A percentile compares a stretch with the other conserved stretches of the same genome.
These are phyloP conservation scores for Zygothrica quintamaculata DNA, from an alignment of 2,888 invertebrate species.

Conservation along the genomic window DNA sequence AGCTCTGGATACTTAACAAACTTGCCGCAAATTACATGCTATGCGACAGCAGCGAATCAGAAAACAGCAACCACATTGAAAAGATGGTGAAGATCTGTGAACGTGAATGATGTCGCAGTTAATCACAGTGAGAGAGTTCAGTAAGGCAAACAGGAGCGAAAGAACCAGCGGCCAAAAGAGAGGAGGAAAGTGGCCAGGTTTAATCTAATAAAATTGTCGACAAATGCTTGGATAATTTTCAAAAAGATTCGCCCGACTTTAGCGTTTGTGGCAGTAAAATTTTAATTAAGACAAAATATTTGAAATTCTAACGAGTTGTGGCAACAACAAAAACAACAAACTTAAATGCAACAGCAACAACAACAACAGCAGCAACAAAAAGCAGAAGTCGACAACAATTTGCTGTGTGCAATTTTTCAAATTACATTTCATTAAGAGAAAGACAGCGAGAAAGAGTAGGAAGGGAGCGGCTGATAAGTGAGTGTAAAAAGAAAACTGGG, in stretches of 20 bases:
- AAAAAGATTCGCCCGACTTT: slow-evolving; percentile 69
- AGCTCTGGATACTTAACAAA: slow-evolving; percentile 35
- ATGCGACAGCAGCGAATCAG: slow-evolving; percentile 34
- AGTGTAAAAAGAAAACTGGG: slow-evolving; percentile 23
- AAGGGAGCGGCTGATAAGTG: slow-evolving; percentile 26
- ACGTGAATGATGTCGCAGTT: slow-evolving; percentile 68
- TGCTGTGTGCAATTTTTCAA: slow-evolving; percentile 74
- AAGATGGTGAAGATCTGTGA: slow-evolving; percentile 20
- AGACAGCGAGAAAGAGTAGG: slow-evolving; percentile 26
- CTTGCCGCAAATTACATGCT: slow-evolving; percentile 74
- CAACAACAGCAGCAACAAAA: slow-evolving; percentile 46
- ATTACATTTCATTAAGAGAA: slow-evolving; percentile 72
- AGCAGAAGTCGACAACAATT: slow-evolving; percentile 60
- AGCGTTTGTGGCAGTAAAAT: slow-evolving; percentile 50
- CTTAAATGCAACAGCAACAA: slow-evolving; percentile 46
- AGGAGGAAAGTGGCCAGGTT: slow-evolving; percentile 59
- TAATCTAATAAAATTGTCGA: slow-evolving; percentile 78
- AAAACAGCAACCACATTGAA: slow-evolving; percentile 12
- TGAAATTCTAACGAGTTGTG: slow-evolving; percentile 61
- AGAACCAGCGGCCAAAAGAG: not conserved
- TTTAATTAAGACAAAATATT: slow-evolving; percentile 78
- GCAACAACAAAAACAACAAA: slow-evolving; percentile 48
- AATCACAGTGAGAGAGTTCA: slow-evolving; percentile 42
- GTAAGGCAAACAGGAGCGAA: too few relatives aligned
- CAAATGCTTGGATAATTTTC: slow-evolving; percentile 75